Evolutionary conservation across 2,797 vertebrate species (phyloP), one percentile per base, ranked within the genome.

Genomic region (Dermochelys coriacea): DNA sequence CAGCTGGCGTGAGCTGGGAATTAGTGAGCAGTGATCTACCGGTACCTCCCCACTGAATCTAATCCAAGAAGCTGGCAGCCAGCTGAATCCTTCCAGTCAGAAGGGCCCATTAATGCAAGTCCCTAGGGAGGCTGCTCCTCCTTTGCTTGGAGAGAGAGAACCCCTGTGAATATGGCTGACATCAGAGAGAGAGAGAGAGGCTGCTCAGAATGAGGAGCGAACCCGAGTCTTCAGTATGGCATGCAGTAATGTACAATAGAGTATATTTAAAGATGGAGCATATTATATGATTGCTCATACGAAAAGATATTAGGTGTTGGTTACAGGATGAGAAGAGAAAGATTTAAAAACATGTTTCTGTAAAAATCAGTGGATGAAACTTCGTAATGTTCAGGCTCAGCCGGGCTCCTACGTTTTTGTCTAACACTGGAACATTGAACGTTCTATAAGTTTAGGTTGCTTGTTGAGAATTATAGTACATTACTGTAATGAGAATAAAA

Each of bases 1-100:
- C 98, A 98, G 98, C 97, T 98, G 98, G 98, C 97, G 88, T 93
- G 97, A 97, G 96, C 93, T 96, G 97, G 98, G 98, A 98, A 97
- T 98, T 97, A 97, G 92, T 93, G 93, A 92, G 95, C 96, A 93
- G 97, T 78, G 95, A 96, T 97, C 80, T 96, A 94, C 80, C 93
- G 94, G 96, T 78, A 75, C 96, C 97, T 98, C 97, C 97, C 97
- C 15, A 47, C 88, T 19, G 87, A 93, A 85, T 97, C 96, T 97
- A 96, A 97, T 98, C 98, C 95, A 84, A 93, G 94, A 97, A 96
- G 19, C 97, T 93, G 96, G 95, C 95, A 91, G 97, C 88, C 97
- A 86, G 95, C 97, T 97, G 97, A 77, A 89, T 97, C 95, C 95
- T 97, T 93, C 91, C 96, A 11, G 27, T 88, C 94, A 47, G 45